These are phyloP conservation scores for Peromyscus eremicus DNA, from an alignment of 2,797 vertebrate genomes.

Conservation along the genomic window DNA sequence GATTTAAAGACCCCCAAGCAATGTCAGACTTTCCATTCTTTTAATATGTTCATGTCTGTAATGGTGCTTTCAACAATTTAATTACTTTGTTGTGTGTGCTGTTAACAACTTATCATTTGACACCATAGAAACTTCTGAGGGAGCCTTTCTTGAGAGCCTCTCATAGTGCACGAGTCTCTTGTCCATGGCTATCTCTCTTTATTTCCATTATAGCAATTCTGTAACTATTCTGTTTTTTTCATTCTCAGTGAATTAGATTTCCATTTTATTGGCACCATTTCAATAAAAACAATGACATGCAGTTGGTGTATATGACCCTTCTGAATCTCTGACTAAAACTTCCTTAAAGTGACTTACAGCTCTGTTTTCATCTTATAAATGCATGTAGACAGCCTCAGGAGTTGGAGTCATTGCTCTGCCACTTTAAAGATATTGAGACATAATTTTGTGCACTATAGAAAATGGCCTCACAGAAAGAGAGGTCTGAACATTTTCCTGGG, in stretches of 20 bases:
- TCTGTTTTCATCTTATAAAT: neutral
- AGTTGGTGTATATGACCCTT: neutral
- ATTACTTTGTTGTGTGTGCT: neutral
- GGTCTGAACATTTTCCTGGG: neutral
- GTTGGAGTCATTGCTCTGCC: neutral
- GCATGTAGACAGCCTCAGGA: neutral
- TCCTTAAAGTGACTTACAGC: neutral
- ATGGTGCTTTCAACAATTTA: neutral
- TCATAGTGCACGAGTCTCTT: neutral
- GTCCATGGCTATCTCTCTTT: neutral
- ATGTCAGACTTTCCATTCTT: constrained; percentile 19
- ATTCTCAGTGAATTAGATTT: neutral
- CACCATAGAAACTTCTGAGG: neutral
- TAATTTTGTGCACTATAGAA: neutral
- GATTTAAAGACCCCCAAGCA: neutral
- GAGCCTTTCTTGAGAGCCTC: neutral
- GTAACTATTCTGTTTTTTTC: neutral
- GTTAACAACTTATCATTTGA: neutral
- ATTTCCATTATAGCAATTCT: neutral
- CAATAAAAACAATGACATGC: neutral
- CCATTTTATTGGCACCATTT: neutral
- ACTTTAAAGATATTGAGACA: neutral
- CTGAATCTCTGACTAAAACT: constrained; percentile 1
- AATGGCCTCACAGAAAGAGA: neutral
- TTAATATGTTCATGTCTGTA: neutral